Conservation (phyloP, 2,888 invertebrate species). For the Syrista parreyssii region DNA sequence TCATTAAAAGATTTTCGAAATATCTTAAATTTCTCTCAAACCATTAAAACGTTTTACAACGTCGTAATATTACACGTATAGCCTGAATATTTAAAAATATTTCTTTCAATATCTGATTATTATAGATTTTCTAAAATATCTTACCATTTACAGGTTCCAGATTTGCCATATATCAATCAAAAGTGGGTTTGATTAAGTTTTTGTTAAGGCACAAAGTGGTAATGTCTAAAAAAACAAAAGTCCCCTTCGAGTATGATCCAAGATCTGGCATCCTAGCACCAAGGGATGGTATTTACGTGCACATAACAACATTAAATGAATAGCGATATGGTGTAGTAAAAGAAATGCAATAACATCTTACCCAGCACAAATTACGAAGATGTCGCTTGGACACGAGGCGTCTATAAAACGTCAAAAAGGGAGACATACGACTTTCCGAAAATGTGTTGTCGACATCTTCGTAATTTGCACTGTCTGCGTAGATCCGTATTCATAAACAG, state of each 20-base stretch:
- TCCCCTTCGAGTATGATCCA: conserved; percentile 43
- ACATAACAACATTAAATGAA: conserved; percentile 40
- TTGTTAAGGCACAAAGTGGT: conserved; percentile 54
- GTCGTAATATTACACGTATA: no score
- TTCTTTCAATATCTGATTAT: neutral
- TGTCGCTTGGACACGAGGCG: no score
- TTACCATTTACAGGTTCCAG: conserved; percentile 40
- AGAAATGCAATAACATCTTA: no score
- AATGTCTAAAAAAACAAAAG: conserved; percentile 51
- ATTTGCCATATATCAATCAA: conserved; percentile 57
- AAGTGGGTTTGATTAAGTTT: conserved; percentile 57
- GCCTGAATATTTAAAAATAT: neutral
- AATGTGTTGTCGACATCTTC: no score
- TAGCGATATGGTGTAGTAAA: conserved; percentile 2
- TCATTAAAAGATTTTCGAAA: neutral
- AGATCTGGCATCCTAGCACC: conserved; percentile 43
- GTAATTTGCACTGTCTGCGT: no score
- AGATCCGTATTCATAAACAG: no score
- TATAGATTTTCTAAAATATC: conserved; percentile 1
- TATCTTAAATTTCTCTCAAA: neutral
- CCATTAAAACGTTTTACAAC: no score
- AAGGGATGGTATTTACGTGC: conserved; percentile 48
- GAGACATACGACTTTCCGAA: no score
- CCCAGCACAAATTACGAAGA: no score
- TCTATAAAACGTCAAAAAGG: no score